These are phyloP conservation scores for Diaprepes abbreviatus DNA, from an alignment of 2,888 invertebrate genomes.

Conservation along the genomic window DNA sequence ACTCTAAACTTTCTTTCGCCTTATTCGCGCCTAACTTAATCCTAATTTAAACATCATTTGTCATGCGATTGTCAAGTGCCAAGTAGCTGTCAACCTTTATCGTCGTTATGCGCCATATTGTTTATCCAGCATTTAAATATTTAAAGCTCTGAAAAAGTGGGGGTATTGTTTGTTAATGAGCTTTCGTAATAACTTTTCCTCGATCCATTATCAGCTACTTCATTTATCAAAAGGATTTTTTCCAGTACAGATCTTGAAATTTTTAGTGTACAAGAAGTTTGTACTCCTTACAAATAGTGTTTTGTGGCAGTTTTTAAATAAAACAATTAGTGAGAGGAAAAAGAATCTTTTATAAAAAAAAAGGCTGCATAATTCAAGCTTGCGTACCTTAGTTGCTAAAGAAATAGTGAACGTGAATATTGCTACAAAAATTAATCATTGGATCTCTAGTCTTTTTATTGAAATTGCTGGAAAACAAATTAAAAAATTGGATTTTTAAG, in stretches of 20 bases:
- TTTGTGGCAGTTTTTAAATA: neutral
- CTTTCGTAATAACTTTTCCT: slow-evolving; percentile 35
- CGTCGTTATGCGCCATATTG: slow-evolving; percentile 40
- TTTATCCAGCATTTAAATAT: slow-evolving; percentile 47
- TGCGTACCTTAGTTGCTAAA: neutral
- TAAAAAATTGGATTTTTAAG: neutral
- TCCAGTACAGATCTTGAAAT: slow-evolving; percentile 19
- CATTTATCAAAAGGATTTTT: slow-evolving; percentile 31
- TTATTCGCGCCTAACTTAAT: neutral
- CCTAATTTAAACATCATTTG: neutral
- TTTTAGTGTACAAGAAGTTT: slow-evolving; percentile 6
- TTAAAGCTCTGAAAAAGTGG: slow-evolving; percentile 38
- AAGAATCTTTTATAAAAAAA: neutral
- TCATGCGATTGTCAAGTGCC: neutral
- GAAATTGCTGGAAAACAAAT: neutral
- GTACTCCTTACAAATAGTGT: neutral
- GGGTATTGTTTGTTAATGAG: slow-evolving; percentile 38
- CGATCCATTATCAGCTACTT: slow-evolving; percentile 27
- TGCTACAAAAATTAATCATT: neutral
- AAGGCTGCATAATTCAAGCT: neutral
- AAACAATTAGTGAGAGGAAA: neutral
- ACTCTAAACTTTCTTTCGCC: neutral
- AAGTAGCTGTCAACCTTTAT: slow-evolving; percentile 17
- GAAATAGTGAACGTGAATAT: neutral
- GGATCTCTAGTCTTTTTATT: neutral